Percentiles rank a stretch among this genome's conserved stretches.
Evolutionary conservation across 2,797 vertebrate species (phyloP).

Genomic region (Alosa sapidissima): DNA sequence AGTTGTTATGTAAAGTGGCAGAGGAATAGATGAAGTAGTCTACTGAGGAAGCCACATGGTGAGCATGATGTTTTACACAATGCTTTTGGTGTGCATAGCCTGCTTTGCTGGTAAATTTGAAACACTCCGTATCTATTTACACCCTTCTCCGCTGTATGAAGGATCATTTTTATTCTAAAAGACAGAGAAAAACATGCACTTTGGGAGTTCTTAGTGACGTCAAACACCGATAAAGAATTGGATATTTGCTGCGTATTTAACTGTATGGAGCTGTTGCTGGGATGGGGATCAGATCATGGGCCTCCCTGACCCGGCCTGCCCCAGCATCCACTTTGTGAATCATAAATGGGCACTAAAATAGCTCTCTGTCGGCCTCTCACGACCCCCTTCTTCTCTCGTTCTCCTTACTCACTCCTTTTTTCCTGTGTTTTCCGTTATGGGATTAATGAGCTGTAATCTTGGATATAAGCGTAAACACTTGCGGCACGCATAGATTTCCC

Average conservation of each 20-base stretch:
- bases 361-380: background rate
- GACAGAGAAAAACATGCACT: background rate
- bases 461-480: conserved; percentile 53
- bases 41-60: background rate
- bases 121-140: background rate
- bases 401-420: conserved; percentile 24
- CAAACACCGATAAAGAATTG: background rate
- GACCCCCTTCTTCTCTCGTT: conserved; percentile 10
- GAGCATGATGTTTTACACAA: background rate
- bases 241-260: background rate
- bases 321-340: background rate
- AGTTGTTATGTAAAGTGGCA: background rate
- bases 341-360: background rate
- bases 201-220: background rate
- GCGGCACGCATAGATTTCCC: conserved; percentile 56
- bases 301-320: background rate
- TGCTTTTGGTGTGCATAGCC: background rate
- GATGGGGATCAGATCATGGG: background rate
- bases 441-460: conserved; percentile 54
- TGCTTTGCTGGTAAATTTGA: background rate
- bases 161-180: background rate
- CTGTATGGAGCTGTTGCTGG: background rate
- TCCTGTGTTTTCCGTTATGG: conserved; percentile 47
- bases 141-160: background rate
- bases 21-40: background rate